Conservation (phyloP, 2,888 invertebrate species). For the Poecilus cupreus region DNA sequence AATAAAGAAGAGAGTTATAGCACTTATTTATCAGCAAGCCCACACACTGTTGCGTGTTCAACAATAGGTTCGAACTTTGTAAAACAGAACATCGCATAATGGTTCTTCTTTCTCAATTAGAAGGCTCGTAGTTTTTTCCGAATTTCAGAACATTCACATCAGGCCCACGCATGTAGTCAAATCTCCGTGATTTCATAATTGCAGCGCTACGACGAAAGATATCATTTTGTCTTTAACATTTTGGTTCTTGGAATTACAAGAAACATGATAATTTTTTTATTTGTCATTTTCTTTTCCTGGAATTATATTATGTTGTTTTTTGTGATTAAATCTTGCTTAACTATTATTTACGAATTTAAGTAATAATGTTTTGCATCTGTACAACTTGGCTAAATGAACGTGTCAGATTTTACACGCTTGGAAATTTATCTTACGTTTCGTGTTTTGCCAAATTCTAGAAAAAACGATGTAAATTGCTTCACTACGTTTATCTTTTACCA, state of each 20-base stretch:
- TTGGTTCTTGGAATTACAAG: slow-evolving; percentile 5
- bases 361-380: slow-evolving; percentile 1
- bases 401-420: background rate
- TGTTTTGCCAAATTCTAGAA: background rate
- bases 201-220: background rate
- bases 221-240: slow-evolving; percentile 16
- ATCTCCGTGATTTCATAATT: background rate
- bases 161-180: background rate
- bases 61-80: background rate
- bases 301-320: background rate
- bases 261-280: slow-evolving; percentile 16
- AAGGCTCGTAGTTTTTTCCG: background rate
- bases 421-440: background rate
- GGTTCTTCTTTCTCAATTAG: slow-evolving; percentile 4
- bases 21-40: slow-evolving; percentile 41
- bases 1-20: slow-evolving; percentile 42
- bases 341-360: slow-evolving; percentile 15
- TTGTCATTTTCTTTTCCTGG: slow-evolving; percentile 16
- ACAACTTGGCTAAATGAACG: background rate
- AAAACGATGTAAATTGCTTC: no score
- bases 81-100: background rate
- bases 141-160: slow-evolving; percentile 1
- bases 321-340: background rate
- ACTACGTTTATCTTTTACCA: no score
- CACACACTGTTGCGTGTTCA: slow-evolving; percentile 11